Conservation (phyloP, 2,888 invertebrate species). For the Macrosoma leucophasiata region DNA sequence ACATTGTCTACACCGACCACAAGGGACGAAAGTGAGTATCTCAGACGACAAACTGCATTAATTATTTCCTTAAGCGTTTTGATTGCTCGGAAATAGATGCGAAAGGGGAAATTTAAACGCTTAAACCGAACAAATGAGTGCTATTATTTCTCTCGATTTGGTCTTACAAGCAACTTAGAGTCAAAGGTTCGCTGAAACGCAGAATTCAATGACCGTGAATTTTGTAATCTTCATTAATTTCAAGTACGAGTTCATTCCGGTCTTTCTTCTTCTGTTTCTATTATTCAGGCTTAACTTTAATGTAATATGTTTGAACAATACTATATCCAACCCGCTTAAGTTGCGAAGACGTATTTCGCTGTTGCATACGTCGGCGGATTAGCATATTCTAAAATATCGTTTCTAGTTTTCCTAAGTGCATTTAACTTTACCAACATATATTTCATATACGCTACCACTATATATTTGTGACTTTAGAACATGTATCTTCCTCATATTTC, state of each 20-base stretch:
- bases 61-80: constrained; percentile 34
- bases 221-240: constrained; percentile 75
- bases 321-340: no score
- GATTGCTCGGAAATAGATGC: constrained; percentile 49
- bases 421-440: no score
- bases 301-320: no score
- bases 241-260: constrained; percentile 57
- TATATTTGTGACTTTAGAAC: no score
- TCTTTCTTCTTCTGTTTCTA: constrained; percentile 49
- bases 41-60: constrained; percentile 26
- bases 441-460: no score
- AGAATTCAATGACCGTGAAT: constrained; percentile 72
- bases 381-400: no score
- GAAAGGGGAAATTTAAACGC: constrained; percentile 46
- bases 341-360: no score
- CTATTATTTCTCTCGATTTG: constrained; percentile 75
- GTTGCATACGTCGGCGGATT: no score
- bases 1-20: constrained; percentile 71
- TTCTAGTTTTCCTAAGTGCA: no score
- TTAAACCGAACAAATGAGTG: constrained; percentile 70
- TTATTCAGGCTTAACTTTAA: no score
- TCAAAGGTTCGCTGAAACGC: constrained; percentile 69
- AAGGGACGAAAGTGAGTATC: constrained; percentile 70
- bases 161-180: constrained; percentile 69
- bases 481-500: no score